Percentiles rank a stretch among this genome's conserved stretches.
These are phyloP conservation scores for Hemicordylus capensis DNA, from an alignment of 2,113 vertebrate genomes.

Conservation along the genomic window DNA sequence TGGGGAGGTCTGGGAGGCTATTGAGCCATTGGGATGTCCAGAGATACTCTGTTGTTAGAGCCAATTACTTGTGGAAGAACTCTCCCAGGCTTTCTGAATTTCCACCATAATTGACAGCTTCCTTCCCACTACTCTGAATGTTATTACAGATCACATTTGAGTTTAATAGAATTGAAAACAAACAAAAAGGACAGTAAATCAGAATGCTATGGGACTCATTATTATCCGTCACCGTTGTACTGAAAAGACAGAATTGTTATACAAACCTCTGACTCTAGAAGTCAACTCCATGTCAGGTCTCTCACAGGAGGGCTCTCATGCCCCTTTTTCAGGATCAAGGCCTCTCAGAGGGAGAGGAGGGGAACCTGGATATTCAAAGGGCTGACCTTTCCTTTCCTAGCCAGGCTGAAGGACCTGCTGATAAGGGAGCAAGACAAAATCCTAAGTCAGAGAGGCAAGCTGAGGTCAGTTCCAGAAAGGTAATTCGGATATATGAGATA, in stretches of 20 bases:
- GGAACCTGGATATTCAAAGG: neutral
- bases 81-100: neutral
- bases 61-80: too few species aligned
- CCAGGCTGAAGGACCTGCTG: neutral
- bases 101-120: neutral
- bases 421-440: neutral
- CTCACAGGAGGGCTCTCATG: neutral
- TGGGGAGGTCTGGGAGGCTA: neutral
- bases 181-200: neutral
- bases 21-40: too few species aligned
- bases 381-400: neutral
- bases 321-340: neutral
- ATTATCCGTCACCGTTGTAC: neutral
- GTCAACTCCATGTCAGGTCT: neutral
- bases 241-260: neutral
- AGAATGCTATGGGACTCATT: neutral
- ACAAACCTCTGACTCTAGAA: neutral
- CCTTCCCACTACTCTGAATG: neutral
- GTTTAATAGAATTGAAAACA: neutral
- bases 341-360: neutral
- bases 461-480: neutral
- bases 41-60: neutral
- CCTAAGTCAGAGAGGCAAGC: neutral
- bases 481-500: neutral
- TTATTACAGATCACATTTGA: neutral